phyloP scores from a whole-genome alignment of 2,888 invertebrate genomes.

The Eupithecia abbreviata region DNA sequence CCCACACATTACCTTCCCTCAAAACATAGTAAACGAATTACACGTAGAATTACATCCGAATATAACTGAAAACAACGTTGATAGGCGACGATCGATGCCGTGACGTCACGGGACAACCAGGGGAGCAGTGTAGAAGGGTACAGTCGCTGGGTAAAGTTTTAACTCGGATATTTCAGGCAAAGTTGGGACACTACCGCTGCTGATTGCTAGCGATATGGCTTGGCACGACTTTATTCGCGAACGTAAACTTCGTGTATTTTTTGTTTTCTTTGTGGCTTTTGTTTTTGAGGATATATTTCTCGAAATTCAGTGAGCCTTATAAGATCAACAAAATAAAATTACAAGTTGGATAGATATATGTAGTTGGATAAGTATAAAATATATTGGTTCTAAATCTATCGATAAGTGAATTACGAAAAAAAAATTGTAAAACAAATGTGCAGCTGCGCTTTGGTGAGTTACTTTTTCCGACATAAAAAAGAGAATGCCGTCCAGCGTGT shows the following conservation, averaged over 20 bases:
- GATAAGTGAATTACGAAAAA: no score
- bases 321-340: no score
- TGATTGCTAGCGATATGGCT: conserved; percentile 1
- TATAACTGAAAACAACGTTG: conserved; percentile 59
- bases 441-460: no score
- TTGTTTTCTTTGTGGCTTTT: neutral
- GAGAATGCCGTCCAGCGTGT: no score
- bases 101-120: conserved; percentile 71
- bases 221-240: neutral
- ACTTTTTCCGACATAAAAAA: no score
- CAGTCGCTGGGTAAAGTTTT: conserved; percentile 8
- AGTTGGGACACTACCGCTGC: conserved; percentile 5
- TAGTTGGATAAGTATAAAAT: no score
- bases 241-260: neutral
- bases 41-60: conserved; percentile 42
- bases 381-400: no score
- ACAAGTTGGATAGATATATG: no score
- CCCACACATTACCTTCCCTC: conserved; percentile 15
- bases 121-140: conserved; percentile 36
- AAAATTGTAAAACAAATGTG: no score
- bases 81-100: conserved; percentile 79
- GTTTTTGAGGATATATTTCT: neutral
- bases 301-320: no score
- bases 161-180: conserved; percentile 4
- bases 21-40: conserved; percentile 38